These are phyloP conservation scores for Ascidia mentula DNA, from an alignment of 23 tunicate species.

Conservation along the genomic window DNA sequence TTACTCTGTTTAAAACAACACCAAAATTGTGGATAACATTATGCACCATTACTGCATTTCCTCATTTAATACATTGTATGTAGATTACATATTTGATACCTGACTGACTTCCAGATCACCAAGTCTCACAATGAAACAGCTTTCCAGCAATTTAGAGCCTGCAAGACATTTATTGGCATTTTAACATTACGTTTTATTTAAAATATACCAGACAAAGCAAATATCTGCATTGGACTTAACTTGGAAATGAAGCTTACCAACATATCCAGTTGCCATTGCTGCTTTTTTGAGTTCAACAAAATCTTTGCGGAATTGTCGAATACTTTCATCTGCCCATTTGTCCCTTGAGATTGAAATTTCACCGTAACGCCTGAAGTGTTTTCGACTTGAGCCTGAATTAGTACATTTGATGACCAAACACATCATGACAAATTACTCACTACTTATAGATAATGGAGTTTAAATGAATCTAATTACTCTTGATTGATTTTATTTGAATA, in stretches of 20 bases:
- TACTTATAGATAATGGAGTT: too few relatives aligned
- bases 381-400: slow-evolving; percentile 43
- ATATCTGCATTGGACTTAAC: not conserved
- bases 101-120: slow-evolving; percentile 74
- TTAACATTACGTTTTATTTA: too few relatives aligned
- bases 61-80: too few relatives aligned
- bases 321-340: slow-evolving; percentile 86
- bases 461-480: too few relatives aligned
- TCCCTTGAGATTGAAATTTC: slow-evolving; percentile 54
- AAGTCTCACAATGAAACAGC: slow-evolving; percentile 63
- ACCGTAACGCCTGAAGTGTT: slow-evolving; percentile 61
- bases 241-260: slow-evolving; percentile 32
- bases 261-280: slow-evolving; percentile 36
- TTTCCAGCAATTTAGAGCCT: slow-evolving; percentile 52
- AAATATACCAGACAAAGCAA: not conserved
- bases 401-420: too few relatives aligned
- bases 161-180: not conserved
- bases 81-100: too few relatives aligned
- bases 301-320: slow-evolving; percentile 67
- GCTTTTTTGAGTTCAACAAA: slow-evolving; percentile 74
- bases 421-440: too few relatives aligned
- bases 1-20: too few relatives aligned
- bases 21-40: too few relatives aligned
- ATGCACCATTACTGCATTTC: too few relatives aligned
- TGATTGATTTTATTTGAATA: too few relatives aligned